These are phyloP conservation scores for Bellardia bayeri DNA, from an alignment of 2,888 invertebrate genomes.

Conservation along the genomic window DNA sequence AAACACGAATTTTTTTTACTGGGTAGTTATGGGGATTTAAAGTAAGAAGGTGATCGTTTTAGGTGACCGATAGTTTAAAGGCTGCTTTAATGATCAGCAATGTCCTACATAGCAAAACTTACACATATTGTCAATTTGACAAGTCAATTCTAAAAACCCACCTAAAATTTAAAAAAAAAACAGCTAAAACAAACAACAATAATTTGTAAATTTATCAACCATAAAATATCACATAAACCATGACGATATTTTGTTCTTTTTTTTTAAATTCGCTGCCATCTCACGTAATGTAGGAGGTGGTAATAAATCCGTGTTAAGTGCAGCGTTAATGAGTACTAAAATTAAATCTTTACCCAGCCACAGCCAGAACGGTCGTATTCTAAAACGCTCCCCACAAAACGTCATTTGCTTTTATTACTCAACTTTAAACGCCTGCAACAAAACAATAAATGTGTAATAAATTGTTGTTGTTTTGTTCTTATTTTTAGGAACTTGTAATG, in stretches of 20 bases:
- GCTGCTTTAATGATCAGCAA: too few species aligned
- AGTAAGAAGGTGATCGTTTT: too few species aligned
- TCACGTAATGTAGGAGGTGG: constrained; percentile 78
- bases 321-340: constrained; percentile 78
- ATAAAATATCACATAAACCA: constrained; percentile 43
- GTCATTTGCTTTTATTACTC: constrained; percentile 47
- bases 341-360: constrained; percentile 36
- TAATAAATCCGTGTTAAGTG: constrained; percentile 82
- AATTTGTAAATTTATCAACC: constrained; percentile 59
- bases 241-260: constrained; percentile 1
- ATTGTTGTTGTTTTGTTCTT: constrained; percentile 34
- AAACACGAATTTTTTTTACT: too few species aligned
- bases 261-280: constrained; percentile 31
- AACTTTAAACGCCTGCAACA: constrained; percentile 52
- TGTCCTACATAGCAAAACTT: neutral
- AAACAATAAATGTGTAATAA: constrained; percentile 46
- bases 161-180: constrained; percentile 22
- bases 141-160: constrained; percentile 52
- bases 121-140: constrained; percentile 45
- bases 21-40: too few species aligned
- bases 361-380: neutral
- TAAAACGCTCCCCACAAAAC: constrained; percentile 7
- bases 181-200: constrained; percentile 37
- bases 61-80: too few species aligned
- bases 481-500: constrained; percentile 26